These are phyloP conservation scores for Hyposmocoma kahamanoa DNA, from an alignment of 1,140 invertebrate genomes.

Conservation along the genomic window DNA sequence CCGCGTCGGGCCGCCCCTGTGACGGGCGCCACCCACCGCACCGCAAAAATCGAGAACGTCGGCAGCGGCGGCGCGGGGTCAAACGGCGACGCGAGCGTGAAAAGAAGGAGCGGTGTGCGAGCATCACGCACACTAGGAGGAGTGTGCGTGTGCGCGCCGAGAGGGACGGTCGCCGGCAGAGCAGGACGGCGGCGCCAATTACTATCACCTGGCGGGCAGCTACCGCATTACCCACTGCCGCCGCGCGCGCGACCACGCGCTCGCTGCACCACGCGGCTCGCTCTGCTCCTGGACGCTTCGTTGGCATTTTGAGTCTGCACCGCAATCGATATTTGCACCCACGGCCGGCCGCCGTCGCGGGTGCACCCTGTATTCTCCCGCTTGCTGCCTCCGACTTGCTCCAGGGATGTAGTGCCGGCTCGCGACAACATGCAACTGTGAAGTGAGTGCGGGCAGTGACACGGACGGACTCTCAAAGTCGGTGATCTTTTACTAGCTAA, in stretches of 20 bases:
- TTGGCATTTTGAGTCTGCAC: constrained; percentile 21
- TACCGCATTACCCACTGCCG: constrained; percentile 69
- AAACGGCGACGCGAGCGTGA: constrained; percentile 68
- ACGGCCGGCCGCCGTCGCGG: constrained; percentile 18
- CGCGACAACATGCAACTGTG: constrained; percentile 54
- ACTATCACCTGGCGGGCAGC: constrained; percentile 69
- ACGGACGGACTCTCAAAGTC: constrained; percentile 24
- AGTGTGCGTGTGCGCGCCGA: constrained; percentile 52
- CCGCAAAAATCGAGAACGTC: constrained; percentile 69
- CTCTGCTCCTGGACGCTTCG: constrained; percentile 34
- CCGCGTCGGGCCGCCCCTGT: constrained; percentile 42
- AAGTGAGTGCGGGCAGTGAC: constrained; percentile 63
- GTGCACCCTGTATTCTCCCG: constrained; percentile 23
- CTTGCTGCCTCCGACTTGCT: constrained; percentile 17
- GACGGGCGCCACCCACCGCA: constrained; percentile 62
- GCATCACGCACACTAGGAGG: constrained; percentile 36
- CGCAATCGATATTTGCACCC: constrained; percentile 43
- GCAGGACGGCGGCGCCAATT: constrained; percentile 65
- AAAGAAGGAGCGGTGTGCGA: constrained; percentile 64
- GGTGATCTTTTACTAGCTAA: constrained; percentile 41
- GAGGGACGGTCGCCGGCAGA: constrained; percentile 49
- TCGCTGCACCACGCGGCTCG: constrained; percentile 40
- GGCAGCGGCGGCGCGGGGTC: constrained; percentile 59
- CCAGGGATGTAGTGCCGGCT: constrained; percentile 26
- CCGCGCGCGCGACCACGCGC: constrained; percentile 64